A percentile compares a stretch with the other conserved stretches of the same genome.
These are phyloP conservation scores for Bombus ignitus DNA, from an alignment of 1,140 invertebrate genomes.

Conservation along the genomic window DNA sequence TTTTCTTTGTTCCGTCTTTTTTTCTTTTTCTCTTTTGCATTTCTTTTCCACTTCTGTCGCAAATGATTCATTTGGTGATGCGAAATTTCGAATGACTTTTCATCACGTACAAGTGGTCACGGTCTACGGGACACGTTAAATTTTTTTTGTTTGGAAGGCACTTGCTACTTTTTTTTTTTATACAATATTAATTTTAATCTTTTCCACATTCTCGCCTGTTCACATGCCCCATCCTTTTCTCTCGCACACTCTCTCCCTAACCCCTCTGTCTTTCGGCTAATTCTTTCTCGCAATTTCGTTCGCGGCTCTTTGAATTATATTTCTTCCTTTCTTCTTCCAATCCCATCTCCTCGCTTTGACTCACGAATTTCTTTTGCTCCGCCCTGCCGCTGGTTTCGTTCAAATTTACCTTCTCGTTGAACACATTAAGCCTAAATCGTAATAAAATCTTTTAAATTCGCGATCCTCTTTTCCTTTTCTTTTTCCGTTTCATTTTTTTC, in stretches of 20 bases:
- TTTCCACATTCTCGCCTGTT: constrained; percentile 64
- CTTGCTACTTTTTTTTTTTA: constrained; percentile 83
- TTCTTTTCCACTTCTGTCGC: constrained; percentile 29
- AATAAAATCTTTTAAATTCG: constrained; percentile 68
- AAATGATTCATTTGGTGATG: constrained; percentile 70
- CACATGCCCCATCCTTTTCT: constrained; percentile 57
- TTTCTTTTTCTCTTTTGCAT: not conserved
- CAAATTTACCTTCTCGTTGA: constrained; percentile 69
- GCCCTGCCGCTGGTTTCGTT: constrained; percentile 43
- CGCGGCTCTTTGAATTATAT: constrained; percentile 65
- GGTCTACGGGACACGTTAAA: constrained; percentile 83
- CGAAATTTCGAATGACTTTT: constrained; percentile 80
- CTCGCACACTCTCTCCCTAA: constrained; percentile 48
- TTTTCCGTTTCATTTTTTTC: not conserved
- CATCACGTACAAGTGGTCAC: constrained; percentile 82
- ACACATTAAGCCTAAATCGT: constrained; percentile 76
- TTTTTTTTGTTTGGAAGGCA: constrained; percentile 81
- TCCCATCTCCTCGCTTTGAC: constrained; percentile 42
- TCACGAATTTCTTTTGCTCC: constrained; percentile 49
- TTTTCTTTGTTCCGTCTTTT: constrained; percentile 42
- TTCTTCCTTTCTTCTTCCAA: constrained; percentile 41
- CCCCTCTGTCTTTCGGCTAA: constrained; percentile 26
- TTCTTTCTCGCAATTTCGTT: constrained; percentile 62
- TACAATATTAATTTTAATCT: constrained; percentile 79
- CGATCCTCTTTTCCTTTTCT: constrained; percentile 31